phyloP scores from a whole-genome alignment of 1,140 invertebrate genomes.

The Anastatus disparis region DNA sequence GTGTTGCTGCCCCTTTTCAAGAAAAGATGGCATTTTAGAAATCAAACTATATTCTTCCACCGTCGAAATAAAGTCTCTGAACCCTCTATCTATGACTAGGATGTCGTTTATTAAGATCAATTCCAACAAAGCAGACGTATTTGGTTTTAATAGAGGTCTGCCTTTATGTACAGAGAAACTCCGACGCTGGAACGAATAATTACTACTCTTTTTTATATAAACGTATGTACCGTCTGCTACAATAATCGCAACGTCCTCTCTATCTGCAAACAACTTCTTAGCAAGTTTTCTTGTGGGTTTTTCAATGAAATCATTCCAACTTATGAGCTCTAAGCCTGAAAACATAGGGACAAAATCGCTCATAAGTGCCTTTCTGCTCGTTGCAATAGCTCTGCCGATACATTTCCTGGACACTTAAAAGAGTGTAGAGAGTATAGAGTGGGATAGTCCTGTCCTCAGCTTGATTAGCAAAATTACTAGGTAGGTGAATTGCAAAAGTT shows the following conservation, averaged over 20 bases:
- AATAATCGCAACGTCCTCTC: neutral
- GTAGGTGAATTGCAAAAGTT: too few relatives aligned
- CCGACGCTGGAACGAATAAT: conserved; percentile 7
- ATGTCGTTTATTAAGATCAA: neutral
- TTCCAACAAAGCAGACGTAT: conserved; percentile 2
- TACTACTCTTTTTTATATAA: conserved; percentile 13
- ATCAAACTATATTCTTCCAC: conserved; percentile 8
- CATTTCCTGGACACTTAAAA: neutral
- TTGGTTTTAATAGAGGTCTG: conserved; percentile 11
- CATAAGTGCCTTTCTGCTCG: neutral
- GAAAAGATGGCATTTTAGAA: neutral
- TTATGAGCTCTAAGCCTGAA: conserved; percentile 12
- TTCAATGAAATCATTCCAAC: conserved; percentile 2
- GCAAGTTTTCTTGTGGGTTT: conserved; percentile 1
- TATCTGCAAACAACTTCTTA: conserved; percentile 9
- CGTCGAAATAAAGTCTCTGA: neutral
- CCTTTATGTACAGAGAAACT: conserved; percentile 16
- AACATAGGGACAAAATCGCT: neutral
- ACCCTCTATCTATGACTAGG: conserved; percentile 3
- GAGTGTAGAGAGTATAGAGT: conserved; percentile 22
- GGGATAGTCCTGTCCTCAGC: too few relatives aligned
- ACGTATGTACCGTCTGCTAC: conserved; percentile 4
- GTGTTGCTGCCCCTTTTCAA: too few relatives aligned
- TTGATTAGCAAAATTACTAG: too few relatives aligned
- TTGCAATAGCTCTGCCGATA: conserved; percentile 11